Evolutionary conservation across 2,888 invertebrate species (phyloP).

Genomic region (Lithophane semibrunnea): DNA sequence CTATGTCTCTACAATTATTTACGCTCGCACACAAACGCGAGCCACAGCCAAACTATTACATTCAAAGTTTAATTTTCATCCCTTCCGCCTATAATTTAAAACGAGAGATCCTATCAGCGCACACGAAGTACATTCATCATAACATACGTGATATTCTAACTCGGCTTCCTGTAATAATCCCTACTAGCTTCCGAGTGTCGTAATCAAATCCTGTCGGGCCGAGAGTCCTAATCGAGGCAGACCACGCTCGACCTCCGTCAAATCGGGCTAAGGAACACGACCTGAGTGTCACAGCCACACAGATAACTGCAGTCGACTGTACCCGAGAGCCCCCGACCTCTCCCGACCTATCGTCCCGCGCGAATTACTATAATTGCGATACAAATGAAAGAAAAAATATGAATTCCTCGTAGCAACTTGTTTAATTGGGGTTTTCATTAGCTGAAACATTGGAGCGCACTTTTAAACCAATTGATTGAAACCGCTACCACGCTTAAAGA

Average conservation of each 20-base stretch:
- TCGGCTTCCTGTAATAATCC: constrained; percentile 70
- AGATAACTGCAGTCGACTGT: constrained; percentile 75
- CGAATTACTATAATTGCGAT: constrained; percentile 25
- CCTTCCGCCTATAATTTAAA: constrained; percentile 47
- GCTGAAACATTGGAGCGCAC: constrained; percentile 76
- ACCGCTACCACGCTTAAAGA: constrained; percentile 77
- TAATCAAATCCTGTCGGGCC: constrained; percentile 83
- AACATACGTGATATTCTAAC: constrained; percentile 66
- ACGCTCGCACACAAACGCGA: neutral
- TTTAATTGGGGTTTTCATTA: constrained; percentile 72
- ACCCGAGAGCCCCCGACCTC: constrained; percentile 42
- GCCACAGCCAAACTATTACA: constrained; percentile 14
- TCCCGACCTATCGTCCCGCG: constrained; percentile 25
- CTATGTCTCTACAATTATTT: neutral
- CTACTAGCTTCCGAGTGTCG: constrained; percentile 75
- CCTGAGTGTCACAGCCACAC: constrained; percentile 77
- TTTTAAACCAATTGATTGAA: constrained; percentile 79
- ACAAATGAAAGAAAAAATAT: constrained; percentile 35
- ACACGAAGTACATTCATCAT: constrained; percentile 60
- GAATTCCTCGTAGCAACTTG: constrained; percentile 62
- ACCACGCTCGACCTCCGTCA: constrained; percentile 87
- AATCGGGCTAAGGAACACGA: constrained; percentile 81
- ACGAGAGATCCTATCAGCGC: constrained; percentile 59
- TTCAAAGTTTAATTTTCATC: constrained; percentile 41
- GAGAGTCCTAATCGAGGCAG: constrained; percentile 82